A percentile compares a stretch with the other conserved stretches of the same genome.
These are phyloP conservation scores for Chiloscyllium plagiosum DNA, from an alignment of 2,113 vertebrate species.

Conservation along the genomic window DNA sequence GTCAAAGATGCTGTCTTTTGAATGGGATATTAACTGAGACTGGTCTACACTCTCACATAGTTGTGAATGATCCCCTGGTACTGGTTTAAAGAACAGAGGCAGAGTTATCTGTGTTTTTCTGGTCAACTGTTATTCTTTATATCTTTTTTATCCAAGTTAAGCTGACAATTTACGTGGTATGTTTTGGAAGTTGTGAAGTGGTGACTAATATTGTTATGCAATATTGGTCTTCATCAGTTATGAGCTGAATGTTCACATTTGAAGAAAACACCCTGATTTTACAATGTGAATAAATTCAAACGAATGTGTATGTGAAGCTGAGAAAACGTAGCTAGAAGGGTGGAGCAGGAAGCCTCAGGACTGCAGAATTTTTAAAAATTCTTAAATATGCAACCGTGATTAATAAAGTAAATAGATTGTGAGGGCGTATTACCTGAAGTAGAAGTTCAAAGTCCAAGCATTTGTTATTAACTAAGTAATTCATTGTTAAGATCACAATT, in stretches of 20 bases:
- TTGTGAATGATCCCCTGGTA: too few relatives aligned
- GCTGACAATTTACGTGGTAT: not conserved
- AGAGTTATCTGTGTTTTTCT: too few relatives aligned
- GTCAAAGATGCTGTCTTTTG: too few relatives aligned
- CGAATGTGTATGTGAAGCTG: not conserved
- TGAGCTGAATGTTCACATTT: not conserved
- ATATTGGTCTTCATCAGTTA: not conserved
- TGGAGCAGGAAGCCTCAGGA: not conserved
- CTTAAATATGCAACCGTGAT: not conserved
- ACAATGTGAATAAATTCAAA: not conserved
- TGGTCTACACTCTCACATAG: too few relatives aligned
- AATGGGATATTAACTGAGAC: too few relatives aligned
- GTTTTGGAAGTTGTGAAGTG: not conserved
- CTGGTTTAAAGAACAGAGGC: too few relatives aligned
- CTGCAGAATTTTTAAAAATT: not conserved
- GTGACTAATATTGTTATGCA: not conserved
- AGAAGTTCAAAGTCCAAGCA: not conserved
- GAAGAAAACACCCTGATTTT: not conserved
- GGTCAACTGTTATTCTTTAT: too few relatives aligned
- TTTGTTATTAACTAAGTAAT: not conserved
- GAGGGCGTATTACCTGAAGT: not conserved
- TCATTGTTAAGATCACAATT: not conserved
- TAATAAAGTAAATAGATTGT: conserved; percentile 9
- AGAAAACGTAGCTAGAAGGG: not conserved
- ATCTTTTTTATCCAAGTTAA: not conserved